These are phyloP conservation scores for Ylistrum balloti DNA, from an alignment of 1,140 invertebrate genomes.

Conservation along the genomic window DNA sequence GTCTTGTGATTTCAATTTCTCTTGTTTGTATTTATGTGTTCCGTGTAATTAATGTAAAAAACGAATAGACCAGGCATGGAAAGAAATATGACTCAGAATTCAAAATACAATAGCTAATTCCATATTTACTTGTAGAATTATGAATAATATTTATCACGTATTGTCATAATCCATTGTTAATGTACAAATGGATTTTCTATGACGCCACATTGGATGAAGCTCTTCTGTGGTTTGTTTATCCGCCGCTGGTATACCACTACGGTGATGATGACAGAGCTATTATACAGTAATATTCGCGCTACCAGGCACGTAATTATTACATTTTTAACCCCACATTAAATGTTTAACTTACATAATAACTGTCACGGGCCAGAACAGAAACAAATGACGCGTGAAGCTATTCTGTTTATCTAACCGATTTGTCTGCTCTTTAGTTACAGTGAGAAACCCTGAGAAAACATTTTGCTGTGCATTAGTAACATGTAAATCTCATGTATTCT, in stretches of 20 bases:
- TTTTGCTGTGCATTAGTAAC: background rate
- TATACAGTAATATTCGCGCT: background rate
- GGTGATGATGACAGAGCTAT: background rate
- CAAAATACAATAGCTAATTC: too few relatives aligned
- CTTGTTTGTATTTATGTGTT: too few relatives aligned
- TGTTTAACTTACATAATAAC: constrained; percentile 40
- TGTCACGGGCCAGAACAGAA: background rate
- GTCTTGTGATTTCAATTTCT: too few relatives aligned
- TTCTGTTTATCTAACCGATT: constrained; percentile 1
- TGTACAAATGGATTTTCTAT: background rate
- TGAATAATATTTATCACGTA: too few relatives aligned
- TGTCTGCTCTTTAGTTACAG: constrained; percentile 25
- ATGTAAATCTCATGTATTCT: constrained; percentile 7
- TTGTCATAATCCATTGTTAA: background rate
- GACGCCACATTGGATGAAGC: background rate
- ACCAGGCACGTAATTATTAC: constrained; percentile 12
- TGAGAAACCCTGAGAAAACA: constrained; percentile 26
- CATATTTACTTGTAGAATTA: too few relatives aligned
- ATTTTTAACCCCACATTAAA: constrained; percentile 26
- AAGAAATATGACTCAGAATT: too few relatives aligned
- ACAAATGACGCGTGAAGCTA: background rate
- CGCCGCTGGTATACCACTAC: background rate
- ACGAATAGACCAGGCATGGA: too few relatives aligned
- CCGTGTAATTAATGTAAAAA: too few relatives aligned
- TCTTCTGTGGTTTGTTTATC: constrained; percentile 18